Conservation (phyloP, 2,113 vertebrate species). For the Scytalopus superciliaris region DNA sequence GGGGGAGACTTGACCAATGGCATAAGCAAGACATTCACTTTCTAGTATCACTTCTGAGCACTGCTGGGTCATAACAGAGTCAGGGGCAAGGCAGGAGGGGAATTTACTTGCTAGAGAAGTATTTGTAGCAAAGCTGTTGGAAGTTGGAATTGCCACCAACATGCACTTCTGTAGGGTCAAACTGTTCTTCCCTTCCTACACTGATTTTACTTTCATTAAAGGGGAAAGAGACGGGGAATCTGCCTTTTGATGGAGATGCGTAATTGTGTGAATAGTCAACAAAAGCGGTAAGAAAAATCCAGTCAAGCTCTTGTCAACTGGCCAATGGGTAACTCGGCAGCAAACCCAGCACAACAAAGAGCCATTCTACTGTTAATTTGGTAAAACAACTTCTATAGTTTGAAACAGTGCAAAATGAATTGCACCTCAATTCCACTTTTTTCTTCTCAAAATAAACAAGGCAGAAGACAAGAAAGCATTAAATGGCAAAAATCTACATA, state of each 20-base stretch:
- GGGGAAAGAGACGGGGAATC: not conserved
- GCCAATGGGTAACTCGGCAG: not conserved
- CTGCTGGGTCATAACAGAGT: not conserved
- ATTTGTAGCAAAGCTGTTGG: not conserved
- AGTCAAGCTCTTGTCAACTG: not conserved
- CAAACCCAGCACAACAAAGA: not conserved
- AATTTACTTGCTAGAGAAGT: not conserved
- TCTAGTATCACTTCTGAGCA: not conserved
- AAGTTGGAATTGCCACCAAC: not conserved
- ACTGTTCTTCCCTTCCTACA: not conserved
- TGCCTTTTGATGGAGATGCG: not conserved
- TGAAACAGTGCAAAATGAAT: not conserved
- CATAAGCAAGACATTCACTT: not conserved
- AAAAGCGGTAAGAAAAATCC: not conserved
- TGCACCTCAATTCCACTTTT: not conserved
- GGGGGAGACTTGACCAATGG: fast-evolving
- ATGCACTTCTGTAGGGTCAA: not conserved
- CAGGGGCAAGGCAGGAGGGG: not conserved
- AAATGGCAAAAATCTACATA: not conserved
- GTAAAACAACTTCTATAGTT: not conserved
- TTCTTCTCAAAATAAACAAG: not conserved
- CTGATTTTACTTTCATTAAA: not conserved
- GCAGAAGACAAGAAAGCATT: not conserved
- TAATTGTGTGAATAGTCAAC: not conserved
- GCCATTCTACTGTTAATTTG: not conserved